Evolutionary conservation across 2,797 vertebrate species (phyloP), one percentile per base, ranked within the genome.

Genomic region (Semotilus atromaculatus): DNA sequence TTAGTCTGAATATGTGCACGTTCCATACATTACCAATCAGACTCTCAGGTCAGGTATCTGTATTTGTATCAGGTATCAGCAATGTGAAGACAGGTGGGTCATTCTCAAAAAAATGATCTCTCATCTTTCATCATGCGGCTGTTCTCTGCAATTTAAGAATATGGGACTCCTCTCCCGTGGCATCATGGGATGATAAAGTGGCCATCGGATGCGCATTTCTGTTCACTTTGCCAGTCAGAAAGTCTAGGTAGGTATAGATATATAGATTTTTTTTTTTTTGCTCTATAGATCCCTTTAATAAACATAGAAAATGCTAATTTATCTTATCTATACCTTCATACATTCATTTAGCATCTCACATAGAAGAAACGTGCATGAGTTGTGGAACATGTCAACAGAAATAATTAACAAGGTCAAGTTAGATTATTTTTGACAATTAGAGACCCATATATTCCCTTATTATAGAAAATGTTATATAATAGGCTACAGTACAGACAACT

Each of bases 11-110:
- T n/a, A n/a, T 26, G 18, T 60, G 38, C 11, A 7, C 3, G 10
- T 40, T 60, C 81, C 58, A 77, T 51, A 64, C 64, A 84, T 74
- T 79, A 48, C 31, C n/a, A 75, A 40, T 76, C 80, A 62, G 66
- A 43, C 45, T 48, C 82, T 81, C 66, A 11, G 40, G 14, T 86
- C 16, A n/a, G 53, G 53, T 10, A 21, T 10, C 53, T n/a, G n/a
- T n/a, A n/a, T n/a, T n/a, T n/a, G n/a, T n/a, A n/a, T n/a, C n/a
- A n/a, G n/a, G n/a, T n/a, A n/a, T n/a, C n/a, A n/a, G n/a, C 4
- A 45, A 45, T 14, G 3, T 11, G 43, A 45, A 45, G 11, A 14
- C 13, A 40, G 38, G 40, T 2, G 40, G 40, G 9, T 40, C 40
- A 45, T 45, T n/a, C n/a, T n/a, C n/a, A n/a, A 14, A 45, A 45